phyloP scores from a whole-genome alignment of 2,888 invertebrate species.

The Xestia xanthographa region DNA sequence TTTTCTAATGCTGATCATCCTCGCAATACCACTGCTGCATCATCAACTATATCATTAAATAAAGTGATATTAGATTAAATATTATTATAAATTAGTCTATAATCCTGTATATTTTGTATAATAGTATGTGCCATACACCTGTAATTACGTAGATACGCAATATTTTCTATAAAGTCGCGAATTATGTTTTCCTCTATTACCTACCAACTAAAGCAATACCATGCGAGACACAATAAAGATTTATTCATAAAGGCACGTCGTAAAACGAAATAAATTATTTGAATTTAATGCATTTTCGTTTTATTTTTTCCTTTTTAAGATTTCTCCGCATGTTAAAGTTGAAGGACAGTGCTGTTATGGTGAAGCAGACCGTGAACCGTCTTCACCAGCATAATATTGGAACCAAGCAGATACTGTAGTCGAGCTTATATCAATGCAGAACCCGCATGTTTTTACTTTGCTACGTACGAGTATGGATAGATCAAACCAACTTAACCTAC shows the following conservation, averaged over 20 bases:
- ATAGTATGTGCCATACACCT: slow-evolving; percentile 89
- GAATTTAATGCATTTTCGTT: slow-evolving; percentile 66
- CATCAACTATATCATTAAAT: slow-evolving; percentile 87
- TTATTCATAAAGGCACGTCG: slow-evolving; percentile 86
- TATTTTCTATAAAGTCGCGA: slow-evolving; percentile 85
- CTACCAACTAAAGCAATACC: slow-evolving; percentile 84
- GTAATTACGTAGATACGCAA: slow-evolving; percentile 87
- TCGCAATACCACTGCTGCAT: slow-evolving; percentile 79
- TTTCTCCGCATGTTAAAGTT: background rate
- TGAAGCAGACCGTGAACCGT: background rate
- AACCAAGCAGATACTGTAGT: background rate
- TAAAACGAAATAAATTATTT: slow-evolving; percentile 81
- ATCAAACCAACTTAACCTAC: background rate
- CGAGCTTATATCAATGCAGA: background rate
- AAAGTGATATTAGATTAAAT: slow-evolving; percentile 89
- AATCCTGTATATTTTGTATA: slow-evolving; percentile 90
- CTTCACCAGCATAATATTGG: background rate
- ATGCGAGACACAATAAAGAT: slow-evolving; percentile 85
- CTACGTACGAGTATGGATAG: too few relatives aligned
- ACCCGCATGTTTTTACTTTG: background rate
- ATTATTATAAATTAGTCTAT: slow-evolving; percentile 78
- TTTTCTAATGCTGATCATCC: slow-evolving; percentile 78
- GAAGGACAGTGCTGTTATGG: background rate
- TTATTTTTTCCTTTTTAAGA: background rate
- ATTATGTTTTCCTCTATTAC: slow-evolving; percentile 81